These are phyloP conservation scores for Leptobrachium leishanense DNA, from an alignment of 2,113 vertebrate genomes.

Conservation along the genomic window DNA sequence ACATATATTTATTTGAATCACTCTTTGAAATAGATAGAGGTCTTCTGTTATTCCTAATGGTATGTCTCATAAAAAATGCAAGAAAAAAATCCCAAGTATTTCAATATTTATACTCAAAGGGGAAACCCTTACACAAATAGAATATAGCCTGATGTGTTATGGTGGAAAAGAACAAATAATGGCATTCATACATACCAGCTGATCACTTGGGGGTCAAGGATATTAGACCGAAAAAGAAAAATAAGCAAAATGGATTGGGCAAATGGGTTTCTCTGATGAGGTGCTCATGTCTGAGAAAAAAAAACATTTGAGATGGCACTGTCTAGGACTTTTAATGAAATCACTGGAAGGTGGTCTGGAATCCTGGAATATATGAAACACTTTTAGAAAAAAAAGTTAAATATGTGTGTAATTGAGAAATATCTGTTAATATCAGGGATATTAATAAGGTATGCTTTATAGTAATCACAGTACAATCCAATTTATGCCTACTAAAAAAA, in stretches of 20 bases:
- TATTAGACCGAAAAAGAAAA: constrained; percentile 2
- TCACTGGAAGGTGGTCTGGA: not conserved
- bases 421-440: too few species aligned
- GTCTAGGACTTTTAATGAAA: not conserved
- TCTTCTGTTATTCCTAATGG: not conserved
- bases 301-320: not conserved
- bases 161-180: not conserved
- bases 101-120: not conserved
- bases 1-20: too few species aligned
- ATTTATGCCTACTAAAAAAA: too few species aligned
- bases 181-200: not conserved
- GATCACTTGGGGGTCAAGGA: not conserved
- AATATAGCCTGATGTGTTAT: not conserved
- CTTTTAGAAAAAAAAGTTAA: not conserved
- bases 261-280: not conserved
- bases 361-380: not conserved
- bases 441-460: too few species aligned
- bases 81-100: constrained; percentile 1
- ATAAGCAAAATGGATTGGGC: constrained; percentile 1
- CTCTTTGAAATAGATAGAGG: too few species aligned
- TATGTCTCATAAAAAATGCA: not conserved
- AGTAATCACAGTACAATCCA: too few species aligned
- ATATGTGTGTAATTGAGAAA: not conserved
- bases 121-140: not conserved
- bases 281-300: not conserved